phyloP scores from a whole-genome alignment of 2,113 vertebrate genomes.

The Heliornis fulica region DNA sequence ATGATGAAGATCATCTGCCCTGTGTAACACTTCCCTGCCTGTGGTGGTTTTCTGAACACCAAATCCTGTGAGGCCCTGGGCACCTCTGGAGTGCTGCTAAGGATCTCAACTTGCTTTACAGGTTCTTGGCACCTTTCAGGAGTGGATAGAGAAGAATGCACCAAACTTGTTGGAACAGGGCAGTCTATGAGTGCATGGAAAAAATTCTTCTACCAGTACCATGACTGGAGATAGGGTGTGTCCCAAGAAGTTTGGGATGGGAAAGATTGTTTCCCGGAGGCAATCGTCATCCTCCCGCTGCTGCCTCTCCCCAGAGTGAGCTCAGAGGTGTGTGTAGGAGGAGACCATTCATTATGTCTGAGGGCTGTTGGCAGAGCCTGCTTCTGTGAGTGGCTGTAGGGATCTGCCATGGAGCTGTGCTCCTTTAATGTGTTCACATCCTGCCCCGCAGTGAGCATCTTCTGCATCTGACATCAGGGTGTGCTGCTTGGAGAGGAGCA shows the following conservation, averaged over 20 bases:
- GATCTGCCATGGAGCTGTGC: not conserved
- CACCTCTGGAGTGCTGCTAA: not conserved
- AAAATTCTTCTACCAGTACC: not conserved
- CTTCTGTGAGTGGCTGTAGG: not conserved
- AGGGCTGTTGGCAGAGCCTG: not conserved
- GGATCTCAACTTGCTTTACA: not conserved
- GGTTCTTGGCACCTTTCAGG: conserved; percentile 28
- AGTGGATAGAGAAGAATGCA: not conserved
- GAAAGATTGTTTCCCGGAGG: conserved; percentile 33
- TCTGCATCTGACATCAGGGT: accelerated
- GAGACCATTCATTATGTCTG: not conserved
- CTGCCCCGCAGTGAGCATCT: accelerated
- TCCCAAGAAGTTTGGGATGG: not conserved
- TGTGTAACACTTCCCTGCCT: not conserved
- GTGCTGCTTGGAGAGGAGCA: not conserved
- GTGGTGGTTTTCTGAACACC: not conserved
- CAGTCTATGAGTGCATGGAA: not conserved
- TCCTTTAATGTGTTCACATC: accelerated
- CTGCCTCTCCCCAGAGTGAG: not conserved
- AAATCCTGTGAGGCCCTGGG: not conserved
- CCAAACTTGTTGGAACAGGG: conserved; percentile 41
- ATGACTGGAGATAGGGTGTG: conserved; percentile 13
- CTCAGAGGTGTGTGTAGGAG: not conserved
- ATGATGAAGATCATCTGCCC: not conserved
- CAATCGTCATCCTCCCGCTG: not conserved